phyloP scores from a whole-genome alignment of 37 sponge, comb jelly and placozoan genomes.

The Spongilla lacustris region DNA sequence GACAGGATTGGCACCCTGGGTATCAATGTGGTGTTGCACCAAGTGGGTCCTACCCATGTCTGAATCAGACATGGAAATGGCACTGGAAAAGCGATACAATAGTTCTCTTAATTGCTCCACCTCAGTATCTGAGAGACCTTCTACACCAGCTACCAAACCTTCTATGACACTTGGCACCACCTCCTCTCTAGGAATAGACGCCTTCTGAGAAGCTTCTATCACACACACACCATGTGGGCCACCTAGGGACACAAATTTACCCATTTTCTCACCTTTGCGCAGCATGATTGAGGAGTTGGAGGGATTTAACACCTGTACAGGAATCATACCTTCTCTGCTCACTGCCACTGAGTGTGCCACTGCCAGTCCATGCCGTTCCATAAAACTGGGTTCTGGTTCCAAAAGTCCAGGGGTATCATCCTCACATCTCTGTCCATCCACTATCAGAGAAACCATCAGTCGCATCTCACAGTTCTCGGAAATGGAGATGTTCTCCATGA shows the following conservation, averaged over 20 bases:
- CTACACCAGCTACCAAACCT: no score
- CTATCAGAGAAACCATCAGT: background rate
- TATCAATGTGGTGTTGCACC: no score
- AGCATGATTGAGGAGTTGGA: background rate
- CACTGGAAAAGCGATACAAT: no score
- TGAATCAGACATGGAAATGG: no score
- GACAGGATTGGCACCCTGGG: no score
- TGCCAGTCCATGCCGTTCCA: background rate
- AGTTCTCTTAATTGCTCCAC: no score
- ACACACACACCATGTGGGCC: background rate
- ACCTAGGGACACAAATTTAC: background rate
- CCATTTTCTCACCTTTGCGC: no score
- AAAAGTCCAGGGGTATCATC: background rate
- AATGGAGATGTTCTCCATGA: background rate
- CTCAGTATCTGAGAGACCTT: no score
- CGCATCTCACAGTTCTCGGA: background rate
- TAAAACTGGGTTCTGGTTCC: background rate
- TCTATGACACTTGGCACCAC: no score
- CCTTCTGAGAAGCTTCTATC: background rate
- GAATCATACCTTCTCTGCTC: background rate
- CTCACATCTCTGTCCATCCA: background rate
- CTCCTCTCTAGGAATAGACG: background rate
- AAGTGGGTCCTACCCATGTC: no score
- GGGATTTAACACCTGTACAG: background rate
- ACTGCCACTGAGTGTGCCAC: background rate